A percentile compares a stretch with the other conserved stretches of the same genome.
These are phyloP conservation scores for Poeciliopsis presidionis DNA, from an alignment of 2,797 vertebrate species.

Conservation along the genomic window DNA sequence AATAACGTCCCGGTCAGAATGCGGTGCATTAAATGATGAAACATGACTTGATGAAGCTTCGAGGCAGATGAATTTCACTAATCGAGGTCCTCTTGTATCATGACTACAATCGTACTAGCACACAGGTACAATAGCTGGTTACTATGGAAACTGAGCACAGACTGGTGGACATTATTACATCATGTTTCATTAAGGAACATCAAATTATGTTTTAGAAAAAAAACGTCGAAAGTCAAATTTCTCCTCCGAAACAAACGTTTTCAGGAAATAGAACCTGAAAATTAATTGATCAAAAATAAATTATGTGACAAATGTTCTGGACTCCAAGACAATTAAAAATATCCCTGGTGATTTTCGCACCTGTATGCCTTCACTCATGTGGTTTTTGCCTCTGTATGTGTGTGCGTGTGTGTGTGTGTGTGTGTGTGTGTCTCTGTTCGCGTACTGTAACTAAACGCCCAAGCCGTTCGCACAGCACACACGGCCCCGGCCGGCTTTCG, in stretches of 20 bases:
- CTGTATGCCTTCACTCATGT: not conserved
- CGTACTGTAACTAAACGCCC: constrained; percentile 9
- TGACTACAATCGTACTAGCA: not conserved
- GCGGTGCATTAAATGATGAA: no score
- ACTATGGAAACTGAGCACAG: not conserved
- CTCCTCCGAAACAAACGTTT: not conserved
- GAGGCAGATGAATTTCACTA: no score
- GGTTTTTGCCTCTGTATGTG: not conserved
- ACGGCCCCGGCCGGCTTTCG: constrained; percentile 33
- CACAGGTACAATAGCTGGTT: not conserved
- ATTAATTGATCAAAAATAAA: not conserved
- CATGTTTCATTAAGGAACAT: not conserved
- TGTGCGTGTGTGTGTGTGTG: not conserved
- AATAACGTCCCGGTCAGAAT: no score
- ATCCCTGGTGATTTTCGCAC: not conserved
- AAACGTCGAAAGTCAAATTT: not conserved
- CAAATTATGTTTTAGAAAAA: not conserved
- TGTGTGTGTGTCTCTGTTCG: not conserved
- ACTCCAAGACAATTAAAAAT: constrained; percentile 10
- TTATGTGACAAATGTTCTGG: constrained; percentile 7
- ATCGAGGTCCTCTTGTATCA: no score
- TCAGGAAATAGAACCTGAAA: not conserved
- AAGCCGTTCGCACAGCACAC: constrained; percentile 14
- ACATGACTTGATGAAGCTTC: no score
- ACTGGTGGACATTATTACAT: not conserved